These are phyloP conservation scores for Oreotrochilus melanogaster DNA, from an alignment of 2,113 vertebrate genomes.

Conservation along the genomic window DNA sequence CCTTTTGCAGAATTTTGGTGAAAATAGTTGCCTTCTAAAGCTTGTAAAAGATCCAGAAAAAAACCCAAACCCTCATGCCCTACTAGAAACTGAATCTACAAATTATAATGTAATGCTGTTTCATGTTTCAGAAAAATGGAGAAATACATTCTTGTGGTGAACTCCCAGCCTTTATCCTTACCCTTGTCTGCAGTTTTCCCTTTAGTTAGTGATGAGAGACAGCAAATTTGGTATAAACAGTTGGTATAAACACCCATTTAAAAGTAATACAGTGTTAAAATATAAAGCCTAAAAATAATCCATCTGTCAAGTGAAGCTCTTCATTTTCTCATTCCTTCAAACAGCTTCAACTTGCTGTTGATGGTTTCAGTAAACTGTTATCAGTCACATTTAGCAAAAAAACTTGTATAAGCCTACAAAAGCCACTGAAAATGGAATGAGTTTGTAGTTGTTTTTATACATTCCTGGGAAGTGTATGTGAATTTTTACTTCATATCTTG, in stretches of 20 bases:
- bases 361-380: not conserved
- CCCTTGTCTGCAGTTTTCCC: not conserved
- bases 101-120: not conserved
- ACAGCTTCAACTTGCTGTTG: not conserved
- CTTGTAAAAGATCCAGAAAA: not conserved
- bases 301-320: not conserved
- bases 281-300: not conserved
- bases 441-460: not conserved
- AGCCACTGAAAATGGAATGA: not conserved
- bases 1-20: not conserved
- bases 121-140: not conserved
- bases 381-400: not conserved
- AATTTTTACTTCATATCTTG: not conserved
- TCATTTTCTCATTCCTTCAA: not conserved
- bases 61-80: not conserved
- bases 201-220: not conserved
- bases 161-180: not conserved
- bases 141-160: not conserved
- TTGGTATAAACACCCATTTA: not conserved
- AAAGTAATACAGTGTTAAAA: not conserved
- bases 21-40: not conserved
- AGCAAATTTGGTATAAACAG: not conserved
- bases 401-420: not conserved
- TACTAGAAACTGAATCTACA: not conserved
- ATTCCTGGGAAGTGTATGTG: not conserved